Conservation (phyloP, 2,113 vertebrate genomes). For the Collichthys lucidus region DNA sequence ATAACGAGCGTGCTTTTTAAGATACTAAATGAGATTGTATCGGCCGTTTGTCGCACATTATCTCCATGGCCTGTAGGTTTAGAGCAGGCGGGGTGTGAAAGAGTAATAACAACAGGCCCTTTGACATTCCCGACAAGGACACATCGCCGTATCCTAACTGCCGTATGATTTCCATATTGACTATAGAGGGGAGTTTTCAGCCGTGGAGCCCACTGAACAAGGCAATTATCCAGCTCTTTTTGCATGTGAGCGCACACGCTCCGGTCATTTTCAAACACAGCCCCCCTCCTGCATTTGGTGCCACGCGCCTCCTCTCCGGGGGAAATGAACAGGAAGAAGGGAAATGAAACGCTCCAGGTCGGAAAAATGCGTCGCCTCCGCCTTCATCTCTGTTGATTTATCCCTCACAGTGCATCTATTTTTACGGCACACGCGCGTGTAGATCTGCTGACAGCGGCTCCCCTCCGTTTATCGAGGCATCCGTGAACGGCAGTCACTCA, state of each 20-base stretch:
- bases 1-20: conserved; percentile 34
- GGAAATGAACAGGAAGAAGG: conserved; percentile 58
- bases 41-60: conserved; percentile 46
- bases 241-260: conserved; percentile 28
- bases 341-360: conserved; percentile 53
- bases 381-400: conserved; percentile 66
- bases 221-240: conserved; percentile 53
- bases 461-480: conserved; percentile 37
- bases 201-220: conserved; percentile 40
- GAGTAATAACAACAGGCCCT: not conserved
- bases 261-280: conserved; percentile 11
- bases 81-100: conserved; percentile 13
- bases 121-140: conserved; percentile 47
- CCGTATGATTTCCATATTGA: conserved; percentile 51
- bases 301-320: conserved; percentile 22
- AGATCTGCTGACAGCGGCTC: conserved; percentile 60
- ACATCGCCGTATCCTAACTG: not conserved
- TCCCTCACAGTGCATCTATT: conserved; percentile 50
- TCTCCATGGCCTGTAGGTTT: conserved; percentile 6
- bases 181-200: conserved; percentile 6
- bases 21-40: conserved; percentile 46
- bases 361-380: conserved; percentile 25
- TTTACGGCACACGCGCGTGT: conserved; percentile 28
- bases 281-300: not conserved
- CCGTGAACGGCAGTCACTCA: conserved; percentile 50